Conservation (phyloP, 2,888 invertebrate species). For the Metacarcinus magister region DNA sequence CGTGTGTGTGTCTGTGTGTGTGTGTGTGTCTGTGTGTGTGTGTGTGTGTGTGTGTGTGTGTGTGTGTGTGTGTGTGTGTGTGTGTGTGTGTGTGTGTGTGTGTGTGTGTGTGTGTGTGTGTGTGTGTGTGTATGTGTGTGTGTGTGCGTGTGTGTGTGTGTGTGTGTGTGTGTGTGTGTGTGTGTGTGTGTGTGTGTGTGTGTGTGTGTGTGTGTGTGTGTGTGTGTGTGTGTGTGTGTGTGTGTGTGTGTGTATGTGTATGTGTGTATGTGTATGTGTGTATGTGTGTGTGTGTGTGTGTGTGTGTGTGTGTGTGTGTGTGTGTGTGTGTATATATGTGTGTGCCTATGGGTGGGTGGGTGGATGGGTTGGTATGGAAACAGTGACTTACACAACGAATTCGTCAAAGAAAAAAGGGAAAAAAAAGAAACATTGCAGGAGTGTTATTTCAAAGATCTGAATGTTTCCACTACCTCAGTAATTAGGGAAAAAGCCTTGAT, state of each 20-base stretch:
- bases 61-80: conserved; percentile 22
- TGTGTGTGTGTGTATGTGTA: conserved; percentile 40
- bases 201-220: conserved; percentile 22
- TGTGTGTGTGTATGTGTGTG: too few species aligned
- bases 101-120: too few species aligned
- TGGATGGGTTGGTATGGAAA: too few species aligned
- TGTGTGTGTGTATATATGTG: not conserved
- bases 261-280: conserved; percentile 44
- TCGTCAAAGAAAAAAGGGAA: not conserved
- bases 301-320: conserved; percentile 36
- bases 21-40: conserved; percentile 28
- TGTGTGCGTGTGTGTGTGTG: too few species aligned
- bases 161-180: too few species aligned
- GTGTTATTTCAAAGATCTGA: not conserved
- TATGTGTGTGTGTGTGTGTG: conserved; percentile 46
- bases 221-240: not conserved
- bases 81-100: conserved; percentile 44
- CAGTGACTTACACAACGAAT: not conserved
- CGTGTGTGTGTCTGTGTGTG: conserved; percentile 46
- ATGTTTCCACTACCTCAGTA: not conserved
- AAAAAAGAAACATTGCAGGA: not conserved
- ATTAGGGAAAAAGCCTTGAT: not conserved
- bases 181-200: not conserved
- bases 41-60: not conserved
- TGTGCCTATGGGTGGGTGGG: not conserved